Conservation (phyloP, 1,140 invertebrate species). For the Dendrolimus punctatus region DNA sequence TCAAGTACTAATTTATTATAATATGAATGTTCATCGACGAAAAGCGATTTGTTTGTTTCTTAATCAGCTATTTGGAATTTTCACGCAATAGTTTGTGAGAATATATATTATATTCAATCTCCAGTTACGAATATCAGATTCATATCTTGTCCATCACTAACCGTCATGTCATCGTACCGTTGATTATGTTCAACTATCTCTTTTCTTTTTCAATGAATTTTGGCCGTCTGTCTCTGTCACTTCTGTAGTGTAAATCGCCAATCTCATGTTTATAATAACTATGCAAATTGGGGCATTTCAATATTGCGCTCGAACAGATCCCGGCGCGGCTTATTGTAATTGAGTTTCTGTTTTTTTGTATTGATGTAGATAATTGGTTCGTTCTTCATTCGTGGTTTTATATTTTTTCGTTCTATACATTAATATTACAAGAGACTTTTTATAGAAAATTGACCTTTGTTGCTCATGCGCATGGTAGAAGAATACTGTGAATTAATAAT, state of each 20-base stretch:
- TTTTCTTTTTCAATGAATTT: slow-evolving; percentile 14
- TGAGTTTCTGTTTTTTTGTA: slow-evolving; percentile 36
- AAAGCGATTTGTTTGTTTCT: too few species aligned
- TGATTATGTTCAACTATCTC: slow-evolving; percentile 18
- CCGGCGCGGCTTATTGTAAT: slow-evolving; percentile 43
- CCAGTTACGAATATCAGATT: too few species aligned
- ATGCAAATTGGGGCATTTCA: slow-evolving; percentile 55
- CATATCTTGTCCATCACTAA: too few species aligned
- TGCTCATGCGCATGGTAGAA: too few species aligned
- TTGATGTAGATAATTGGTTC: slow-evolving; percentile 18
- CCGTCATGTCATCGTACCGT: slow-evolving; percentile 5
- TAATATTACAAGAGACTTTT: too few species aligned
- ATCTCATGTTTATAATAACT: slow-evolving; percentile 50
- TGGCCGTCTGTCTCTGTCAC: slow-evolving; percentile 20
- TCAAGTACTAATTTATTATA: too few species aligned
- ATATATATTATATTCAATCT: too few species aligned
- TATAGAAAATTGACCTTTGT: neutral
- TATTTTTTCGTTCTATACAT: too few species aligned
- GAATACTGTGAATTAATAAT: too few species aligned
- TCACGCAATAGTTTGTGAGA: too few species aligned
- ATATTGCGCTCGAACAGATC: slow-evolving; percentile 40
- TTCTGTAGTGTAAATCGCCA: slow-evolving; percentile 26
- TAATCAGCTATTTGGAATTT: too few species aligned
- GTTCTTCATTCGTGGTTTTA: slow-evolving; percentile 7
- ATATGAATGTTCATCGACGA: too few species aligned